phyloP scores from a whole-genome alignment of 2,888 invertebrate genomes.

The Macrophya alboannulata region DNA sequence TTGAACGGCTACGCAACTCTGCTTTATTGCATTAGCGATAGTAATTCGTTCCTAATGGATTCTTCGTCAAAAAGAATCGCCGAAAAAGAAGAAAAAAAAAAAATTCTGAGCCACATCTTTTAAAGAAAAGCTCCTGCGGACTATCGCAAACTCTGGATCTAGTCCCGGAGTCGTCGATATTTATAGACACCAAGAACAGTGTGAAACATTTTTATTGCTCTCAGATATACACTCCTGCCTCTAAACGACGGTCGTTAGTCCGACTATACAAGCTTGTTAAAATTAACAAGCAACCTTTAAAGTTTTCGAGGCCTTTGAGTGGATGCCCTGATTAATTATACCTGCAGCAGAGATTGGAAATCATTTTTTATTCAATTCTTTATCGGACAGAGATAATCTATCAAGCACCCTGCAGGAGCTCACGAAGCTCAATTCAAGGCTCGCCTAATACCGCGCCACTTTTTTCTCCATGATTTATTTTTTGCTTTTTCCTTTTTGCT shows the following conservation, averaged over 20 bases:
- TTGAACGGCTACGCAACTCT: background rate
- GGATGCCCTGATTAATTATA: constrained; percentile 8
- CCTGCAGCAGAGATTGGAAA: constrained; percentile 1
- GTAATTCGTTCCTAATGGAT: constrained; percentile 26
- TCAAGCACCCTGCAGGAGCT: constrained; percentile 25
- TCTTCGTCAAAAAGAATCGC: constrained; percentile 1
- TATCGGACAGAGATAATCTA: background rate
- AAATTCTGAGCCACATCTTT: background rate
- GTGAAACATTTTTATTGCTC: background rate
- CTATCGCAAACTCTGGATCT: background rate
- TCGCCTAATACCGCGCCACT: background rate
- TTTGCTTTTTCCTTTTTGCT: constrained; percentile 5
- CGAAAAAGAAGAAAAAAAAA: background rate
- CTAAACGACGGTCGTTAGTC: background rate
- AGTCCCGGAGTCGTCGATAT: background rate
- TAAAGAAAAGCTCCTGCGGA: background rate
- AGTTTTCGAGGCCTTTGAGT: background rate
- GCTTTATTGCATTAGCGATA: constrained; percentile 15
- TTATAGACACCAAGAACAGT: background rate
- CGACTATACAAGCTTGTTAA: background rate
- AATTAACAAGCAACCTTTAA: constrained; percentile 14
- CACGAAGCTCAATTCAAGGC: background rate
- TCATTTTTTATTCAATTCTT: background rate
- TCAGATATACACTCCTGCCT: background rate
- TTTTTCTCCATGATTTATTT: constrained; percentile 24